Percentiles rank a stretch among this genome's conserved stretches.
Evolutionary conservation across 1,140 invertebrate genomes (phyloP).

Genomic region (Lethocerus indicus): DNA sequence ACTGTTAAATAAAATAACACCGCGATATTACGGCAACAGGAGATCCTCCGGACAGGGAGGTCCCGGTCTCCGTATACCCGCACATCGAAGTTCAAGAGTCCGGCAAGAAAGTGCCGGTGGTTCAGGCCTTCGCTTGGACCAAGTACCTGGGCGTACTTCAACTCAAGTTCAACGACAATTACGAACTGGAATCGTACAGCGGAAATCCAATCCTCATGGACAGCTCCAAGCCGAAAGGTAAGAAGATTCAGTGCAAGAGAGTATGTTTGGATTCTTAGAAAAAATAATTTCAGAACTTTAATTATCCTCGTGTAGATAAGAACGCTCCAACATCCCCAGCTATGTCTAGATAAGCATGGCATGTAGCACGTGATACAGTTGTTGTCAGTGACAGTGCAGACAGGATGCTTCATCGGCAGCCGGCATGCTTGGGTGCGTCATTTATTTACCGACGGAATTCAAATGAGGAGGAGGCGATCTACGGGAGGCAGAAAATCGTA

Average conservation of each 20-base stretch:
- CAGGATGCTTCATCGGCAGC: no score
- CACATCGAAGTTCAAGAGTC: constrained; percentile 46
- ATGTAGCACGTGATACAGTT: no score
- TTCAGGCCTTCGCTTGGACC: constrained; percentile 81
- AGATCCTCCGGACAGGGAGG: constrained; percentile 42
- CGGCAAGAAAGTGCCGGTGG: constrained; percentile 60
- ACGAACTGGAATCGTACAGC: constrained; percentile 44
- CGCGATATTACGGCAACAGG: constrained; percentile 26
- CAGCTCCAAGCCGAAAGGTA: constrained; percentile 31
- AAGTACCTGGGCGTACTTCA: constrained; percentile 75
- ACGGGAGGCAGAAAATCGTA: no score
- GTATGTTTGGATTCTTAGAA: no score
- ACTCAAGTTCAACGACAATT: constrained; percentile 49
- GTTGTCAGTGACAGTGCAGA: no score
- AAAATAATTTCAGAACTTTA: no score
- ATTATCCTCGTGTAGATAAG: no score
- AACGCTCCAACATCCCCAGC: no score
- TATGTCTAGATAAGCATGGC: no score
- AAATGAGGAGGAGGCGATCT: no score
- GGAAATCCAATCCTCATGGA: constrained; percentile 72
- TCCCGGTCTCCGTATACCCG: constrained; percentile 56
- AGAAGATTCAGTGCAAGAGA: background rate
- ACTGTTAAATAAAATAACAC: background rate
- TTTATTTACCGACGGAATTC: no score
- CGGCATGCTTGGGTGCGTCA: no score